Conservation (phyloP, 2,797 vertebrate species). For the Sebastes vulpes region DNA sequence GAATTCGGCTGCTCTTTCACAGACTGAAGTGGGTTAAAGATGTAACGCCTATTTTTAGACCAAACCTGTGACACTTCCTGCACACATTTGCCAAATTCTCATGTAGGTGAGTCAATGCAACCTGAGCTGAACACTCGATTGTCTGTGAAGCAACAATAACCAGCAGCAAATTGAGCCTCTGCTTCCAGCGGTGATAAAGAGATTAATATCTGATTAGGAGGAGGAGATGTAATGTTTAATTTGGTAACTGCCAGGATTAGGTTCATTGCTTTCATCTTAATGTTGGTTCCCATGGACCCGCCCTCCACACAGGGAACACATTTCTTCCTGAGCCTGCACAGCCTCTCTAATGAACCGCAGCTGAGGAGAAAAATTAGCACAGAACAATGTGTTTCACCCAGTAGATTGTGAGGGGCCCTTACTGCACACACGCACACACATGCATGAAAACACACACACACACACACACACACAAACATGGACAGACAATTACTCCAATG, state of each 20-base stretch:
- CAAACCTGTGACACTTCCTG: neutral
- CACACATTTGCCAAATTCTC: neutral
- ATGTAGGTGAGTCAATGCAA: conserved; percentile 7
- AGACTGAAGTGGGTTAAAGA: neutral
- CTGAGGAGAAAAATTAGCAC: conserved; percentile 65
- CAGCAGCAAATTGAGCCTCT: conserved; percentile 49
- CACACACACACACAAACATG: neutral
- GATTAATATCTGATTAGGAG: conserved; percentile 72
- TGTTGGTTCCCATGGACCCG: conserved; percentile 65
- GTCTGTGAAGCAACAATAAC: conserved; percentile 53
- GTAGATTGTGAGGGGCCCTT: conserved; percentile 34
- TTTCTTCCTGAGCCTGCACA: conserved; percentile 57
- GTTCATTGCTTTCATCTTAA: conserved; percentile 71
- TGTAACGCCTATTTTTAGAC: neutral
- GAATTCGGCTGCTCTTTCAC: neutral
- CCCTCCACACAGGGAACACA: conserved; percentile 69
- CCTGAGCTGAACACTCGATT: conserved; percentile 38
- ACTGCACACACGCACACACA: neutral
- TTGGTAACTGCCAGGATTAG: conserved; percentile 61
- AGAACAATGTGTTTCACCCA: conserved; percentile 70
- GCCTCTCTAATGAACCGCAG: conserved; percentile 73
- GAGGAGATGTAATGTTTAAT: conserved; percentile 71
- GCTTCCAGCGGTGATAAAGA: conserved; percentile 55
- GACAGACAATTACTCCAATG: conserved; percentile 46
- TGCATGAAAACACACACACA: neutral